Evolutionary conservation across 2,113 vertebrate genomes (phyloP), one percentile per base, ranked within the genome.

Genomic region (Turnix velox): DNA sequence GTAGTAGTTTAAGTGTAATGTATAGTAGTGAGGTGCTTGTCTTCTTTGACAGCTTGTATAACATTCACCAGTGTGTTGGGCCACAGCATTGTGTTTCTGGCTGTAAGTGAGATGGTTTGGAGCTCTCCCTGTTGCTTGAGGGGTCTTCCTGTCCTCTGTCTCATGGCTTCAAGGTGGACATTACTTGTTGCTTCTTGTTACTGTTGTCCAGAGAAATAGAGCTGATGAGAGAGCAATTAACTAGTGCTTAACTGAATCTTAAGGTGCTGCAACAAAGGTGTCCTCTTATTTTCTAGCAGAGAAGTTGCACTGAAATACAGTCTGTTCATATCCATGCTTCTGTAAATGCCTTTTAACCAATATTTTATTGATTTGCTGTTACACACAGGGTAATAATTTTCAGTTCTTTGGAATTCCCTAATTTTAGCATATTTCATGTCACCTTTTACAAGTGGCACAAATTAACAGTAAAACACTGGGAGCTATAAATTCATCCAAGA

Each of bases 1-100:
- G 9, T 5, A 31, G 15, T 31, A 2, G 4, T 19, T 4, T 0
- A 27, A 31, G 7, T 12, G 59, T 4, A 8, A 39, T 3, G 0
- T 7, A 35, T 1, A 18, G 57, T 40, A 80, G 4, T 18, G 35
- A 18, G 69, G 66, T 4, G 0, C 5, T 67, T 9, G 30, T 39
- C 27, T 37, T 65, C 68, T 49, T n/a, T 24, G 54, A 22, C 45
- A 16, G 18, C n/a, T 74, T 40, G 27, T 6, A 5, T 14, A 1
- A 19, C 54, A 12, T 9, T 19, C 14, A 24, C 8, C 37, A 30
- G 27, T 2, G 16, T 54, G 74, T 17, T 27, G 58, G 30, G 58
- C 18, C 31, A 8, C 2, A 62, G 52, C 37, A 30, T 65, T 14
- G 2, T 9, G 12, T 59, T 92, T 45, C 3, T 59, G 20, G 24